Evolutionary conservation across 2,888 invertebrate species (phyloP), one percentile per base, ranked within the genome.

Genomic region (Beris chalybata): DNA sequence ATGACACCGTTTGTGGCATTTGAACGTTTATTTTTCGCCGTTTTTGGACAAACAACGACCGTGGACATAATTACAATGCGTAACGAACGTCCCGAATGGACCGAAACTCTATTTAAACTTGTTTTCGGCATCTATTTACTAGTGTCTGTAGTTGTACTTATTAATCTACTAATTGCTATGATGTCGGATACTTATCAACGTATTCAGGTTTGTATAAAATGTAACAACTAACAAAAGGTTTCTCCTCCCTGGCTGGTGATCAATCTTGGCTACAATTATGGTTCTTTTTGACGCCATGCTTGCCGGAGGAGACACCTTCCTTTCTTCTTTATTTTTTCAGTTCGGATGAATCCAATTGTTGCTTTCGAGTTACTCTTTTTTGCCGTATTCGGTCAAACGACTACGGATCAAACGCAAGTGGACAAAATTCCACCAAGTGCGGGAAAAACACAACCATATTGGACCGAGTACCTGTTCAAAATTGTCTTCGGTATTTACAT

Each of bases 131-230:
- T 94, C 82, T 98, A 97, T 88, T 91, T 97, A 89, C 89, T 97
- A 88, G 95, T 98, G 82, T 95, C 96, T 74, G 91, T 97, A 80
- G 93, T 98, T 83, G 97, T 98, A 80, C 89, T 98, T 78, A 95
- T 97, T 84, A 97, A 98, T 85, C 90, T 98, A 81, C 91, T 98
- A 82, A 98, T 98, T 88, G 98, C 98, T 85, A 97, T 98, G 97
- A 97, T 98, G 97, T 97, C 97, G 83, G 97, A 98, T 87, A 98
- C 98, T 77, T 98, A 99, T 84, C 97, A 98, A 83, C 89, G 97
- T 79, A 97, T 97, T 78, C 94, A 99, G 89, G 97, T 97, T 89
- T 87, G 83, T 85, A 81, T 82, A 73, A 73, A 68, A 58, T 55
- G 53, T 69, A 72, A 71, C 72, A 74, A 72, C 74, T 77, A 65